phyloP scores from a whole-genome alignment of 2,797 vertebrate genomes.

The Tympanoctomys barrerae region DNA sequence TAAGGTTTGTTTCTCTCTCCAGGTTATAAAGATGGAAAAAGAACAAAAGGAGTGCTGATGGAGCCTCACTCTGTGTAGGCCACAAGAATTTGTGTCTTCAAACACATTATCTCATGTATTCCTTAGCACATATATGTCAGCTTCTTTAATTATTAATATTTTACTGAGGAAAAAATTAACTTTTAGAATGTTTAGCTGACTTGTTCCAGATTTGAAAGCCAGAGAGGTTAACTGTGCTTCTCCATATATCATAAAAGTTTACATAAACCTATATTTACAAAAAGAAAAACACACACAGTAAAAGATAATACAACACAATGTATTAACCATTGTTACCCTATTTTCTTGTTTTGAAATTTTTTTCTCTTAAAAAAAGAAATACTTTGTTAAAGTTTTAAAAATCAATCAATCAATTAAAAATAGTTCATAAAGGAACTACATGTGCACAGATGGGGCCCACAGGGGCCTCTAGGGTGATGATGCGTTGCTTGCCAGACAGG shows the following conservation, averaged over 20 bases:
- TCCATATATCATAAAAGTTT: not conserved
- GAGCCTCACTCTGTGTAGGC: not conserved
- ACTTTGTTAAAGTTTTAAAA: too few relatives aligned
- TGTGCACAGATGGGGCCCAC: not conserved
- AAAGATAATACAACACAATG: too few relatives aligned
- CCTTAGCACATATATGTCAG: not conserved
- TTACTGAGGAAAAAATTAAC: constrained; percentile 54
- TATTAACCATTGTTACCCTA: too few relatives aligned
- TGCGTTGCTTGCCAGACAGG: too few relatives aligned
- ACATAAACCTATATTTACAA: not conserved
- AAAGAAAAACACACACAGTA: not conserved
- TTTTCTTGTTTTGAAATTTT: too few relatives aligned
- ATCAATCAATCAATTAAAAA: too few relatives aligned
- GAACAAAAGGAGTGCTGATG: not conserved
- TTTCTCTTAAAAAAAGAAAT: too few relatives aligned
- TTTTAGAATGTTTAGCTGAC: not conserved
- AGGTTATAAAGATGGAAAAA: not conserved
- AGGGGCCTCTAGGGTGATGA: accelerated
- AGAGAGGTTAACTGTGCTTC: not conserved
- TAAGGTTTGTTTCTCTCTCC: not conserved
- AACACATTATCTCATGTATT: constrained; percentile 26
- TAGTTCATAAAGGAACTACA: not conserved
- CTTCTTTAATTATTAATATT: not conserved
- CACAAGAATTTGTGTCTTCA: not conserved
- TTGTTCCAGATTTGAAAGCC: not conserved